Evolutionary conservation across 2,888 invertebrate genomes (phyloP).

Genomic region (Apotomis turbidana): DNA sequence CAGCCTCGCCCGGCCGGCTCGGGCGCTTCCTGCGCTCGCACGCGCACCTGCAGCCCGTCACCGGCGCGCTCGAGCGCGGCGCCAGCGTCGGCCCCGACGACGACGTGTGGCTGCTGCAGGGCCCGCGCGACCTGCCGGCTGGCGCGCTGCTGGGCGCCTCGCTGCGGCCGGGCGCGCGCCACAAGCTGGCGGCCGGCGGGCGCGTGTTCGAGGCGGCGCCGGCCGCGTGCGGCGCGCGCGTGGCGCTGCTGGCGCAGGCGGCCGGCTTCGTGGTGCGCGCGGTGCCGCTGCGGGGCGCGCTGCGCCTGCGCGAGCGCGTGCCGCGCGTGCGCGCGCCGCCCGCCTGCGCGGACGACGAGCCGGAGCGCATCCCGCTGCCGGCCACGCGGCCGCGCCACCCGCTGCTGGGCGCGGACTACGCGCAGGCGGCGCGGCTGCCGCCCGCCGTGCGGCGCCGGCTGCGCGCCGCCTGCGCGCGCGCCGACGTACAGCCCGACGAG

Average conservation of each 20-base stretch:
- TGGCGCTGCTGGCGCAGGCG: slow-evolving; percentile 20
- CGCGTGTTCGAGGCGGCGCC: slow-evolving; percentile 35
- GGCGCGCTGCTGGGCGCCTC: slow-evolving; percentile 14
- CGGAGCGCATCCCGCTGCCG: slow-evolving; percentile 25
- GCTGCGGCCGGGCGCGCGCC: slow-evolving; percentile 13
- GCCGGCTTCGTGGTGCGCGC: slow-evolving; percentile 26
- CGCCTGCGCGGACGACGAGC: background rate
- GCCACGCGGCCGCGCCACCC: slow-evolving; percentile 37
- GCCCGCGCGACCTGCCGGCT: slow-evolving; percentile 20
- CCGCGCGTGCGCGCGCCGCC: slow-evolving; percentile 7
- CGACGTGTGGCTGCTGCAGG: slow-evolving; percentile 26
- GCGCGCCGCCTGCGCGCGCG: background rate
- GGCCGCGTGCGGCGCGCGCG: background rate
- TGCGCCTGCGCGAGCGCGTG: slow-evolving; percentile 13
- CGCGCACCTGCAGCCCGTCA: slow-evolving; percentile 10
- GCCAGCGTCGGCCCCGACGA: slow-evolving; percentile 38
- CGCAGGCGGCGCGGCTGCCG: slow-evolving; percentile 17
- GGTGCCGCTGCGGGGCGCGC: background rate
- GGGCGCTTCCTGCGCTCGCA: slow-evolving; percentile 29
- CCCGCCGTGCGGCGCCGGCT: slow-evolving; percentile 27
- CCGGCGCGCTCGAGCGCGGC: slow-evolving; percentile 13
- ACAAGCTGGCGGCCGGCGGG: slow-evolving; percentile 21
- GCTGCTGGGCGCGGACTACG: slow-evolving; percentile 43
- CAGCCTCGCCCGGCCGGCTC: slow-evolving; percentile 2
- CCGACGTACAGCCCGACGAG: background rate